Evolutionary conservation across 2,888 invertebrate genomes (phyloP).

Genomic region (Nudaria mundana): DNA sequence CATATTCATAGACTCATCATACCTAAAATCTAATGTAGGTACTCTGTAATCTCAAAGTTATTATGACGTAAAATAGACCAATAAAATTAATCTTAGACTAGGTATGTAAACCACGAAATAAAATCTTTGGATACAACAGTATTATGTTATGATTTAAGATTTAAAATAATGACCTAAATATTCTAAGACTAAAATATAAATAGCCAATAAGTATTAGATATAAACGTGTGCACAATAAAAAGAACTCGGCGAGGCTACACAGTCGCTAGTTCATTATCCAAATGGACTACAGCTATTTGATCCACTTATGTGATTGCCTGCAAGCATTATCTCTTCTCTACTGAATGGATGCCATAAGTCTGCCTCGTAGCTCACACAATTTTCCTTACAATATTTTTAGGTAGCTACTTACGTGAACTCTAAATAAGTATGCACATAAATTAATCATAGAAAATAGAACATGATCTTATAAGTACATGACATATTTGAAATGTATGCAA

Average conservation of each 20-base stretch:
- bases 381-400: constrained; percentile 69
- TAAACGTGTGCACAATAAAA: constrained; percentile 62
- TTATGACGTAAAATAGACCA: too few relatives aligned
- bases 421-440: constrained; percentile 60
- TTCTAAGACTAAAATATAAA: constrained; percentile 21
- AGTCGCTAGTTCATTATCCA: constrained; percentile 79
- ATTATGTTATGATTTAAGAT: too few relatives aligned
- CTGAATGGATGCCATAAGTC: constrained; percentile 78
- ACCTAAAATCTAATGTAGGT: too few relatives aligned
- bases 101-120: too few relatives aligned
- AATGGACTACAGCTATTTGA: constrained; percentile 81
- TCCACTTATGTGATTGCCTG: constrained; percentile 81
- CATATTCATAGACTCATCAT: too few relatives aligned
- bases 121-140: too few relatives aligned
- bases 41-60: too few relatives aligned
- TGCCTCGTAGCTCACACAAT: constrained; percentile 74
- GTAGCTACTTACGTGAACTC: constrained; percentile 49
- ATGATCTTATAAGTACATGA: constrained; percentile 10
- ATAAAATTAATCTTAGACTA: too few relatives aligned
- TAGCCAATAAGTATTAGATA: constrained; percentile 43
- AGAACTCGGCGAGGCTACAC: constrained; percentile 55
- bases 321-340: constrained; percentile 77
- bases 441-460: constrained; percentile 43
- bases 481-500: constrained; percentile 9
- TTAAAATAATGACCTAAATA: not conserved